phyloP scores from a whole-genome alignment of 1,140 invertebrate genomes.

The Ridgeia piscesae region DNA sequence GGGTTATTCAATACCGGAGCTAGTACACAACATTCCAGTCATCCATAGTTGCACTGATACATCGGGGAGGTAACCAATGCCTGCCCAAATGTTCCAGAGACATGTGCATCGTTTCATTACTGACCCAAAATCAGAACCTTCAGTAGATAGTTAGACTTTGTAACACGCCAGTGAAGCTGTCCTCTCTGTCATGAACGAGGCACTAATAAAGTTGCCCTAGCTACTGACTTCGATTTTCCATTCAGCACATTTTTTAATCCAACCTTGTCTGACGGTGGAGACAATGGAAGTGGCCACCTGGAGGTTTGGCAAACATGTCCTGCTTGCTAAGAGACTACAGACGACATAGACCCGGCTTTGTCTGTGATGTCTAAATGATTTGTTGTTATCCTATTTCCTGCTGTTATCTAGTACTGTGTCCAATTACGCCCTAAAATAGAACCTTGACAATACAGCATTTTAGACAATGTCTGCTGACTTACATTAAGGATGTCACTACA shows the following conservation, averaged over 20 bases:
- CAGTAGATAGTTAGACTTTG: not conserved
- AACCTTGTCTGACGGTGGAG: not conserved
- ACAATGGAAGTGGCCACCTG: not conserved
- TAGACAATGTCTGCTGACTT: no score
- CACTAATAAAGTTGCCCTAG: not conserved
- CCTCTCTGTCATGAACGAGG: no score
- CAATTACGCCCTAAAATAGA: not conserved
- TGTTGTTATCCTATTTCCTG: not conserved
- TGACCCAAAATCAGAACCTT: no score
- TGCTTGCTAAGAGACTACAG: not conserved
- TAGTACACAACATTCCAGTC: no score
- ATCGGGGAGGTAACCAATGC: no score
- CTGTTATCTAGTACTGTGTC: not conserved
- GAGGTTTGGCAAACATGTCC: not conserved
- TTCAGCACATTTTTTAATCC: not conserved
- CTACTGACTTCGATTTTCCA: not conserved
- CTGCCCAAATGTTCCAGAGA: no score
- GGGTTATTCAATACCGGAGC: no score
- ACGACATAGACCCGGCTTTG: not conserved
- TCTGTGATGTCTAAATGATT: not conserved
- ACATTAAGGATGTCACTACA: no score
- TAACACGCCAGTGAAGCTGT: not conserved
- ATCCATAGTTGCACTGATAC: no score
- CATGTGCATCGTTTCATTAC: no score
- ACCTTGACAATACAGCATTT: not conserved